These are phyloP conservation scores for Drosophila vallismaia DNA, from an alignment of 2,888 invertebrate genomes.

Conservation along the genomic window DNA sequence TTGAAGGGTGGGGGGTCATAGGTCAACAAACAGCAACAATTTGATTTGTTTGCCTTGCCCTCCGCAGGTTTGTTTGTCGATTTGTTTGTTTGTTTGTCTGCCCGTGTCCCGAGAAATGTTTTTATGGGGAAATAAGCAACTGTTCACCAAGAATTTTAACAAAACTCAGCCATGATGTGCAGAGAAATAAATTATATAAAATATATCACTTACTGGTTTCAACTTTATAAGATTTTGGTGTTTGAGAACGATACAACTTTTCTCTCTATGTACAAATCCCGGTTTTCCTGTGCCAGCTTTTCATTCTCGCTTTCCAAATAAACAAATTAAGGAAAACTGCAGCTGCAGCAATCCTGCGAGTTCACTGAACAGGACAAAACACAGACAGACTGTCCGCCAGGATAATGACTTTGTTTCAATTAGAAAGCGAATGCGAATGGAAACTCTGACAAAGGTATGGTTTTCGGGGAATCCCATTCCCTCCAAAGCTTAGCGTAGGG, in stretches of 20 bases:
- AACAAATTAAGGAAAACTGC: constrained; percentile 40
- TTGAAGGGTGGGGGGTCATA: constrained; percentile 10
- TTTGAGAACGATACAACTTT: background rate
- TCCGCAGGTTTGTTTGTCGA: constrained; percentile 54
- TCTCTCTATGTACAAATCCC: background rate
- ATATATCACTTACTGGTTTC: too few relatives aligned
- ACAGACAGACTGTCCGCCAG: constrained; percentile 33
- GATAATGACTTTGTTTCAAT: constrained; percentile 67
- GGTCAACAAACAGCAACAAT: constrained; percentile 61
- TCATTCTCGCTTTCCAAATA: constrained; percentile 34
- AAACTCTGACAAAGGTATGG: background rate
- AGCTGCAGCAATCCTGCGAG: constrained; percentile 49
- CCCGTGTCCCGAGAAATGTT: constrained; percentile 1
- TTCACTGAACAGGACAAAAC: constrained; percentile 53
- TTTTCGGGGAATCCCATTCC: background rate
- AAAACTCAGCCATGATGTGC: background rate
- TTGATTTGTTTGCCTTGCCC: constrained; percentile 66
- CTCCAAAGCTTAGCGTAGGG: constrained; percentile 14
- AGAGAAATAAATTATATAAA: background rate
- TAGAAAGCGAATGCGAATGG: constrained; percentile 14
- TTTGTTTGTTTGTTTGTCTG: constrained; percentile 51
- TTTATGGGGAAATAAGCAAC: constrained; percentile 1
- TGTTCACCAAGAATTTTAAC: constrained; percentile 11
- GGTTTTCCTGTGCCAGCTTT: constrained; percentile 4
- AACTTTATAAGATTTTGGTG: too few relatives aligned